Evolutionary conservation across 2,113 vertebrate genomes (phyloP), one percentile per base, ranked within the genome.

Genomic region (Rhinolophus ferrumequinum): DNA sequence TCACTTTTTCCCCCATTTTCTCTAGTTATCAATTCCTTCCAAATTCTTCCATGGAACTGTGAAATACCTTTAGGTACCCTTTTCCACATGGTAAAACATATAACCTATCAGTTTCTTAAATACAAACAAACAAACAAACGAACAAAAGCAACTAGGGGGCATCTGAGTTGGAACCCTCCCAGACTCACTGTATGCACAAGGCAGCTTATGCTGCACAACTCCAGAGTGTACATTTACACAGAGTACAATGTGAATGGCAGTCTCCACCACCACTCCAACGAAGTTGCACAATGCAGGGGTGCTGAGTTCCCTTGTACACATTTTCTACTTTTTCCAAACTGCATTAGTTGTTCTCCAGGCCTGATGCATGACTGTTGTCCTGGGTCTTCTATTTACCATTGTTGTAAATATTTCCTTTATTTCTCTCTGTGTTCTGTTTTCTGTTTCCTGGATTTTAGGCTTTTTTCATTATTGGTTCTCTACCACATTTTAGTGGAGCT

Each of bases 11-110:
- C 13, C 13, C 13, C 2, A 28, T 30, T 67, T 82, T 70, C 56
- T 75, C 3, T 77, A 75, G 52, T 62, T 73, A 81, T 75, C n/a
- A 33, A 86, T 90, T 95, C 30, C 15, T 96, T 90, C 47, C 47
- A 73, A 7, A 87, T 24, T 44, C 72, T 95, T 91, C 4, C 12
- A 8, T 52, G 60, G 4, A 70, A 54, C 67, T 60, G 3, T 38
- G 84, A 77, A 89, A 64, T 8, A 3, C 41, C 8, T 84, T 10
- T 85, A 58, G 30, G 28, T 56, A 19, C 26, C 3, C 69, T 82
- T 84, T 69, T 52, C 21, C 38, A 47, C 7, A 8, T 18, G 24
- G 14, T 44, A 56, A 95, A 87, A 26, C 86, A 35, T 76, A 35
- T 66, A 70, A 56, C 28, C n/a, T 64, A 41, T 64, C 6, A 41